phyloP scores from a whole-genome alignment of 2,113 vertebrate species.

The Pachyramphus minor region DNA sequence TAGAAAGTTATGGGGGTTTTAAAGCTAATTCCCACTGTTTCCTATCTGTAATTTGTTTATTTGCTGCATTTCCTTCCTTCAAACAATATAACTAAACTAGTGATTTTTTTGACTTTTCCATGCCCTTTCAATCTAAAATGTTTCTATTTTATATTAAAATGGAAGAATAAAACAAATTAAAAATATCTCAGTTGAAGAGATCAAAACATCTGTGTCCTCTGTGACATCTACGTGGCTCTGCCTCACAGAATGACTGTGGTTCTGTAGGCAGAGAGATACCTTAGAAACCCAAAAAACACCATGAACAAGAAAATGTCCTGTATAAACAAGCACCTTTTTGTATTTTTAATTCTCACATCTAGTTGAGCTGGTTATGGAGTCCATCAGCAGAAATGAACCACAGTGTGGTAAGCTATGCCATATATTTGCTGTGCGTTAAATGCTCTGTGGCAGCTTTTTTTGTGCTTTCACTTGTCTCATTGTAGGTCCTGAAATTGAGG shows the following conservation, averaged over 20 bases:
- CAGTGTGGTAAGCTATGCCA: rapidly evolving
- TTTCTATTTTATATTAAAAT: not conserved
- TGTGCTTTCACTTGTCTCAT: not conserved
- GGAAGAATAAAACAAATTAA: not conserved
- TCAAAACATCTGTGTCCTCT: not conserved
- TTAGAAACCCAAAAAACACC: not conserved
- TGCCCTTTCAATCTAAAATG: not conserved
- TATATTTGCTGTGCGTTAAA: not conserved
- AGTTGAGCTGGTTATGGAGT: not conserved
- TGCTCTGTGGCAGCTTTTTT: not conserved
- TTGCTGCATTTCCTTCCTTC: not conserved
- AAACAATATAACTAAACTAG: not conserved
- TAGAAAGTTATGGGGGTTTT: not conserved
- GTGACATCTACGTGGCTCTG: not conserved
- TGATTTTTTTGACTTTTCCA: not conserved
- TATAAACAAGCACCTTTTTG: not conserved
- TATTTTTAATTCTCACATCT: not conserved
- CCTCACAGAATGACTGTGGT: not conserved
- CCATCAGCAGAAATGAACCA: not conserved
- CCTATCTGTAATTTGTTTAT: not conserved
- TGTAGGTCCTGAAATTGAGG: not conserved
- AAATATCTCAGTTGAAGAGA: not conserved
- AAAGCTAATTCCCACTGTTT: not conserved
- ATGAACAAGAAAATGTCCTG: not conserved
- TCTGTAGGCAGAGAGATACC: not conserved